phyloP scores from a whole-genome alignment of 1,140 invertebrate species.

The Meloidogyne hapla region DNA sequence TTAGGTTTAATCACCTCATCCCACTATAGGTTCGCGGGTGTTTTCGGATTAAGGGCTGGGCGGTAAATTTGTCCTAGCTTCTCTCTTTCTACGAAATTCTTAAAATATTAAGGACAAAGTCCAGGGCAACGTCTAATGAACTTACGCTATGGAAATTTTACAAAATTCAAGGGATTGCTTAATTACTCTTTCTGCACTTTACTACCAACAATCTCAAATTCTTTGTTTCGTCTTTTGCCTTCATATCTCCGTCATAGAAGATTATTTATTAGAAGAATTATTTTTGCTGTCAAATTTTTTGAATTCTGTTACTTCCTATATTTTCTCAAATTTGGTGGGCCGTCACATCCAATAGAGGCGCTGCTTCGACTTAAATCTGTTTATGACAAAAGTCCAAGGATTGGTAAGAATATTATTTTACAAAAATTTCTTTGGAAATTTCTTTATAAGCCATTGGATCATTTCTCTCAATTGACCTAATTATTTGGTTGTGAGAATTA shows the following conservation, averaged over 20 bases:
- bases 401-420: neutral
- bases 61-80: no score
- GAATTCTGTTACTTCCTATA: neutral
- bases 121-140: neutral
- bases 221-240: neutral
- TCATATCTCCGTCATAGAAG: neutral
- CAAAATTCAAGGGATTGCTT: neutral
- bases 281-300: neutral
- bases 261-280: neutral
- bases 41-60: no score
- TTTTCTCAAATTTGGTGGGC: neutral
- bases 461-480: no score
- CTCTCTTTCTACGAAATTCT: no score
- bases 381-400: neutral
- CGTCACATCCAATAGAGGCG: neutral
- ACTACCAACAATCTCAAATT: constrained; percentile 1
- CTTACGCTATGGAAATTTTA: neutral
- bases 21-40: no score
- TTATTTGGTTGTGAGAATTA: no score
- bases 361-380: neutral
- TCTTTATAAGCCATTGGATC: no score
- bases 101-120: neutral
- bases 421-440: no score
- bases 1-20: no score
- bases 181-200: neutral